A percentile compares a stretch with the other conserved stretches of the same genome.
Conservation (phyloP, 2,113 vertebrate species). For the Colius striatus region DNA sequence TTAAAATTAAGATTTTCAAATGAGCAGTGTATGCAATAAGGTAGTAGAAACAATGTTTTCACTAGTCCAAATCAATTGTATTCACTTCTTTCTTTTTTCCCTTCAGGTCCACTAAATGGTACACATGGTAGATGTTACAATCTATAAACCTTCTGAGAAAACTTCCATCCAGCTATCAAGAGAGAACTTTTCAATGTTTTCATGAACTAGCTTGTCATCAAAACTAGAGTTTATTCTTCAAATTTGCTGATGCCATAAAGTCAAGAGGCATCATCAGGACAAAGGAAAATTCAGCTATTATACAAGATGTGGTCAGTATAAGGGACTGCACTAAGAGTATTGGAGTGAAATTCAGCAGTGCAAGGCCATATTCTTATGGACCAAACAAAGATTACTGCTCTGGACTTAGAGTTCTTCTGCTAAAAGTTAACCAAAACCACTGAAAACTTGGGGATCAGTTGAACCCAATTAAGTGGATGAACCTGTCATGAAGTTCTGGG, state of each 20-base stretch:
- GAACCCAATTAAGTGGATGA: too few relatives aligned
- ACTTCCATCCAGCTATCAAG: neutral
- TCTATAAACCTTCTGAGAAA: neutral
- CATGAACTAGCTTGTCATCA: neutral
- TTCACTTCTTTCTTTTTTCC: neutral
- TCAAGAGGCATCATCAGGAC: neutral
- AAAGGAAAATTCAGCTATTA: neutral
- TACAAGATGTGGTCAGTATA: neutral
- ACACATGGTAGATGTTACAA: neutral
- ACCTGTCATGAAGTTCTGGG: neutral
- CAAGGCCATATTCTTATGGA: neutral
- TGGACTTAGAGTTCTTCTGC: neutral
- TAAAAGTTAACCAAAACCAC: neutral
- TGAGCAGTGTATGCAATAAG: neutral
- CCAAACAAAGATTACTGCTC: neutral
- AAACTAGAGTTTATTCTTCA: neutral
- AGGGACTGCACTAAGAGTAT: neutral
- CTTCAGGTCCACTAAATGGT: neutral
- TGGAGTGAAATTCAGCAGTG: neutral
- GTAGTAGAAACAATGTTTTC: neutral
- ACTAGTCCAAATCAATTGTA: neutral
- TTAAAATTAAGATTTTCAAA: neutral
- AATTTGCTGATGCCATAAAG: neutral
- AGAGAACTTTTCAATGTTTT: neutral
- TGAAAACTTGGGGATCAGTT: neutral